Conservation (phyloP, 1,140 invertebrate species). For the Lepidurus couesii region DNA sequence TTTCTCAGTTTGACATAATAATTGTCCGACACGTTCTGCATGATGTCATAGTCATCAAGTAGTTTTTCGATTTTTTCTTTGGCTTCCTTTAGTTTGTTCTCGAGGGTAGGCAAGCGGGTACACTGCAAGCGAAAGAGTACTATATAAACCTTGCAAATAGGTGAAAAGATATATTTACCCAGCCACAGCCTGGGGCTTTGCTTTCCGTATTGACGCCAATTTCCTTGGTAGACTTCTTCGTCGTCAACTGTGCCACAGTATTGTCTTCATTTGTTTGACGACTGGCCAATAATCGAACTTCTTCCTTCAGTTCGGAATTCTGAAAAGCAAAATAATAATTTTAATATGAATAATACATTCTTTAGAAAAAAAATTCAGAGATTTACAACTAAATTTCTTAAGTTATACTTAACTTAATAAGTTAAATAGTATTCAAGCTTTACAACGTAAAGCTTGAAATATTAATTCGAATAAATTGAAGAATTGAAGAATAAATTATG, state of each 20-base stretch:
- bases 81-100: background rate
- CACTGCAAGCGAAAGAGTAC: background rate
- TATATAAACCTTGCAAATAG: background rate
- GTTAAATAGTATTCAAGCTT: too few species aligned
- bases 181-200: background rate
- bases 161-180: background rate
- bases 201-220: background rate
- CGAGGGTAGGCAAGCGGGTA: background rate
- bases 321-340: background rate
- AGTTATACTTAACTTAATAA: too few species aligned
- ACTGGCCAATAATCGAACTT: background rate
- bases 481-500: too few species aligned
- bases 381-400: background rate
- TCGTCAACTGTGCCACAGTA: background rate
- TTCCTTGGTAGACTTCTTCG: background rate
- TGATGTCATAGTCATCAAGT: background rate
- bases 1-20: background rate
- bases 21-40: background rate
- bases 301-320: conserved; percentile 8
- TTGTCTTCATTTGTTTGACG: background rate
- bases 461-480: too few species aligned
- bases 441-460: too few species aligned
- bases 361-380: background rate
- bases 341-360: background rate
- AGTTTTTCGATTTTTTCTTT: background rate